These are phyloP conservation scores for Pyrochroa serraticornis DNA, from an alignment of 2,888 invertebrate genomes.

Conservation along the genomic window DNA sequence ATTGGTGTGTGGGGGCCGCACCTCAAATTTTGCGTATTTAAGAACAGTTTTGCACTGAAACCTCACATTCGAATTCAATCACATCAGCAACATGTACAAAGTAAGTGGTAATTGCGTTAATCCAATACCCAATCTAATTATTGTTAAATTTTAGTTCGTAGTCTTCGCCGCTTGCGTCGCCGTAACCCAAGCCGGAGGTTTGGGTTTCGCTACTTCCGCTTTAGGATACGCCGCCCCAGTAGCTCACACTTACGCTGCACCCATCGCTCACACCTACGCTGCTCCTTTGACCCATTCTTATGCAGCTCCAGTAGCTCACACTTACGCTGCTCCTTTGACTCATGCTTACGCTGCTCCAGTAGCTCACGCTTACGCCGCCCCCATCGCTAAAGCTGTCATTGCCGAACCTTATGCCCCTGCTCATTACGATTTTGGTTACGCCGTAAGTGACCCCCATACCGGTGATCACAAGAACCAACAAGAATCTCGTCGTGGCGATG, in stretches of 20 bases:
- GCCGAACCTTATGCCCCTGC: slow-evolving; percentile 60
- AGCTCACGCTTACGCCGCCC: no score
- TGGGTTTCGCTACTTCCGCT: no score
- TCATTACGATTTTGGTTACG: slow-evolving; percentile 49
- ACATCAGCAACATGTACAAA: no score
- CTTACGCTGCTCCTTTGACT: slow-evolving; percentile 29
- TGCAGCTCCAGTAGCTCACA: slow-evolving; percentile 9
- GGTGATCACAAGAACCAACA: slow-evolving; percentile 62
- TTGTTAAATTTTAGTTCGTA: slow-evolving; percentile 35
- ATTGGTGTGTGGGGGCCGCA: no score
- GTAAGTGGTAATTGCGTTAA: no score
- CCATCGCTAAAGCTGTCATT: slow-evolving; percentile 38
- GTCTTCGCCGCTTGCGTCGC: slow-evolving; percentile 42
- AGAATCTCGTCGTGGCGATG: slow-evolving; percentile 61
- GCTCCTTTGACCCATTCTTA: slow-evolving; percentile 46
- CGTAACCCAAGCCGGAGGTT: slow-evolving; percentile 21
- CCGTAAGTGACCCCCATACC: slow-evolving; percentile 45
- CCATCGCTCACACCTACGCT: slow-evolving; percentile 43
- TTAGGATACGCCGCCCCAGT: no score
- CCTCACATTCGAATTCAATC: no score
- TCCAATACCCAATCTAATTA: background rate
- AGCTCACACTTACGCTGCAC: slow-evolving; percentile 39
- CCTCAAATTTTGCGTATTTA: no score
- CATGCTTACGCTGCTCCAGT: no score
- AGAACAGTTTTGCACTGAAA: no score